phyloP scores from a whole-genome alignment of 2,888 invertebrate genomes.

The Lordiphosa fenestrarum region DNA sequence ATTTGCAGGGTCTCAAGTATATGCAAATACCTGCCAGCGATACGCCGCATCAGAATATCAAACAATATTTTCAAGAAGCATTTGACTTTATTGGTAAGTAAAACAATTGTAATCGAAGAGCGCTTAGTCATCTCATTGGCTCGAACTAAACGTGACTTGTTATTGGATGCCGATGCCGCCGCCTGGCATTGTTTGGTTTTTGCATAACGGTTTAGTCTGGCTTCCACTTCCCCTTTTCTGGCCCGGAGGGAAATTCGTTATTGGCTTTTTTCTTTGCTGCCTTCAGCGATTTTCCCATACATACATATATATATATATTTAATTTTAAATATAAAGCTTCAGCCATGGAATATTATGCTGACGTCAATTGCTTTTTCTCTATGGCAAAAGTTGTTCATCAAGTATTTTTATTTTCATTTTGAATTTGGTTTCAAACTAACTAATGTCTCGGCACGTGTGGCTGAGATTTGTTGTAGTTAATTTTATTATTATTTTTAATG shows the following conservation, averaged over 20 bases:
- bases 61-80: constrained; percentile 93
- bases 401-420: constrained; percentile 45
- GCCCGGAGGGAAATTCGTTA: constrained; percentile 50
- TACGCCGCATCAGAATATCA: constrained; percentile 91
- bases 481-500: constrained; percentile 26
- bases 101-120: background rate
- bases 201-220: constrained; percentile 53
- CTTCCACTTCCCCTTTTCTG: constrained; percentile 34
- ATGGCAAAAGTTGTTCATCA: constrained; percentile 51
- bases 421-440: constrained; percentile 24
- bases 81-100: constrained; percentile 91
- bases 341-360: constrained; percentile 70
- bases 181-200: constrained; percentile 26
- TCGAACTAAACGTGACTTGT: constrained; percentile 61
- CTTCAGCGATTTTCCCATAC: constrained; percentile 38
- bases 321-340: constrained; percentile 21
- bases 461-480: constrained; percentile 40
- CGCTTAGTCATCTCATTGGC: constrained; percentile 15
- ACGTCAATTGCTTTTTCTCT: constrained; percentile 66
- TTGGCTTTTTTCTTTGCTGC: constrained; percentile 52
- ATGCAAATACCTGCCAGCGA: constrained; percentile 91
- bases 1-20: constrained; percentile 86
- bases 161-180: constrained; percentile 34
- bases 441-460: constrained; percentile 59
- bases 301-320: constrained; percentile 1